Conservation (phyloP, 37 sponge, comb jelly and placozoan genomes). For the Bolinopsis microptera region DNA sequence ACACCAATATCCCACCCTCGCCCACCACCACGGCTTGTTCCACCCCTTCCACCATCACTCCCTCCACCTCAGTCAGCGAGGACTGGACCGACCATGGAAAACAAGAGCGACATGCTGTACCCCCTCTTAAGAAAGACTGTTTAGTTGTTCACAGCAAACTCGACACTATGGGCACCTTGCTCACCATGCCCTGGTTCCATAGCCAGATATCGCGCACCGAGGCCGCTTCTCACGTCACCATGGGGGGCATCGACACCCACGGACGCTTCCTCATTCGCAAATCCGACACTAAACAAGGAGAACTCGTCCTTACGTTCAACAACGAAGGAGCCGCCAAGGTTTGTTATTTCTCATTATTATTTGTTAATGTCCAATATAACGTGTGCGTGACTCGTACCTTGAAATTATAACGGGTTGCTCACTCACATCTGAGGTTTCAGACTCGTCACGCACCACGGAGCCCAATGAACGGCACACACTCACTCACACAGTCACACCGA, state of each 20-base stretch:
- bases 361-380: too few relatives aligned
- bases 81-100: constrained; percentile 23
- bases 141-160: not conserved
- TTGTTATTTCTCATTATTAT: not conserved
- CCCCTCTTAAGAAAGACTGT: constrained; percentile 20
- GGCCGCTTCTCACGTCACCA: not conserved
- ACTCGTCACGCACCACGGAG: not conserved
- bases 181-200: constrained; percentile 62
- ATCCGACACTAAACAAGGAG: constrained; percentile 59
- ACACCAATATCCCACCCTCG: constrained; percentile 61
- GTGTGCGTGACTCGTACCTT: too few relatives aligned
- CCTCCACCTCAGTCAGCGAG: constrained; percentile 36
- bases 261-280: constrained; percentile 60
- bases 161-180: constrained; percentile 9
- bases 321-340: constrained; percentile 52
- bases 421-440: not conserved
- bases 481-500: too few relatives aligned
- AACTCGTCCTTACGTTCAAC: constrained; percentile 47
- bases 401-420: too few relatives aligned
- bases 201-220: constrained; percentile 3
- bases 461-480: not conserved
- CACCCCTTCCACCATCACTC: constrained; percentile 58
- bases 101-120: constrained; percentile 15
- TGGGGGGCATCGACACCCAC: constrained; percentile 56
- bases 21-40: constrained; percentile 56